Conservation (phyloP, 2,888 invertebrate genomes). For the Aelia acuminata region DNA sequence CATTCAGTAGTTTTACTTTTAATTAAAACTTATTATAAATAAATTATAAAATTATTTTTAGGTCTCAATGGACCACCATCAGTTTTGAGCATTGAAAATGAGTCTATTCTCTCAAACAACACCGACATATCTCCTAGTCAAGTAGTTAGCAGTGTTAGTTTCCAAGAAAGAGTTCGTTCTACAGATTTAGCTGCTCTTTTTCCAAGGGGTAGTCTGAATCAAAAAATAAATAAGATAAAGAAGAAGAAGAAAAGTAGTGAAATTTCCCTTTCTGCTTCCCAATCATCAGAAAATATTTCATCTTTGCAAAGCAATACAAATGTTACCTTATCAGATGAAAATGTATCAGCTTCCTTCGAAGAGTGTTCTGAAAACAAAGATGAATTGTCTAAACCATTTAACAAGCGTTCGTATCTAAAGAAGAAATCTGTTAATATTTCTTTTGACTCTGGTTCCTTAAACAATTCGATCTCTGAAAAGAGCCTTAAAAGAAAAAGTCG, state of each 20-base stretch:
- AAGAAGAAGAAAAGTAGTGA: conserved; percentile 12
- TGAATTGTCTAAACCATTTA: neutral
- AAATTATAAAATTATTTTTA: neutral
- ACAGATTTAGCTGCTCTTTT: conserved; percentile 31
- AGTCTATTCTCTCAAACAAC: neutral
- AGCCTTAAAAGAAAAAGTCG: neutral
- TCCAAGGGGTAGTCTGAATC: conserved; percentile 3
- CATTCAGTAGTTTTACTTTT: too few species aligned
- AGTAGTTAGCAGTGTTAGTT: conserved; percentile 25
- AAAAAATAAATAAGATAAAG: neutral
- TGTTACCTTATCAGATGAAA: neutral
- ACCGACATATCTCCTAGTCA: neutral
- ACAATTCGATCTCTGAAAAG: neutral
- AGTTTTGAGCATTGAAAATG: neutral
- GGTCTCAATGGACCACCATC: neutral
- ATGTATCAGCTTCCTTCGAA: neutral
- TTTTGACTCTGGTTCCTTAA: neutral
- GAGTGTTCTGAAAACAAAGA: neutral
- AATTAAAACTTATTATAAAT: too few species aligned
- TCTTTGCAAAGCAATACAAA: conserved; percentile 3
- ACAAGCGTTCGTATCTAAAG: conserved; percentile 29
- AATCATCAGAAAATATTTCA: neutral
- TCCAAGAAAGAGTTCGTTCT: conserved; percentile 4
- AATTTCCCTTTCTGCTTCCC: neutral
- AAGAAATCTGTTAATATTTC: conserved; percentile 36